These are phyloP conservation scores for Acridotheres tristis DNA, from an alignment of 2,797 vertebrate species.

Conservation along the genomic window DNA sequence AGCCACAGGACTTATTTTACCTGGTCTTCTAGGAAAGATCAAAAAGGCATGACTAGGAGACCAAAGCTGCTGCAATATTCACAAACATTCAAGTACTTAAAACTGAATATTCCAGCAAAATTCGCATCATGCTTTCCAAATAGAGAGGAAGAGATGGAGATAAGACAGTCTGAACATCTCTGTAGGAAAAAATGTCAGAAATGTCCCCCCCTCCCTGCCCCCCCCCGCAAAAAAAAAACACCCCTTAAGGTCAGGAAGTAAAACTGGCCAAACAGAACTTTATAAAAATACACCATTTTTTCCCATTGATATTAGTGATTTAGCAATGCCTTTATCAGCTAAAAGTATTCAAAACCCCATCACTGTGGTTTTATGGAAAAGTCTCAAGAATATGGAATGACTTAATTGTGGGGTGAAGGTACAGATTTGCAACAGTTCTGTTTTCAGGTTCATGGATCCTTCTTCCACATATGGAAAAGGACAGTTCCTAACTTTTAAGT, in stretches of 20 bases:
- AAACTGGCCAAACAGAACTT: background rate
- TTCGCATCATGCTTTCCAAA: background rate
- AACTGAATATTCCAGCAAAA: background rate
- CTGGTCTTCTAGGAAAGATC: background rate
- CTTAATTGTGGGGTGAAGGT: background rate
- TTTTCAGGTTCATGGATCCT: background rate
- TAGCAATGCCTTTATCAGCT: background rate
- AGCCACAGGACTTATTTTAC: background rate
- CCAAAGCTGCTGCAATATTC: background rate
- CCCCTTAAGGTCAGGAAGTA: background rate
- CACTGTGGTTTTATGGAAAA: background rate
- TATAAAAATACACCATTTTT: accelerated
- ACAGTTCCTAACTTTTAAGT: background rate
- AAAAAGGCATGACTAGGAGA: background rate
- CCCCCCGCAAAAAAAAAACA: background rate
- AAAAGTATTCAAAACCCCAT: background rate
- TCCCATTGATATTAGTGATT: background rate
- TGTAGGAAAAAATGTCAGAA: background rate
- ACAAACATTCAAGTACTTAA: background rate
- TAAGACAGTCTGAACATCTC: background rate
- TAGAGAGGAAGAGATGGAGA: background rate
- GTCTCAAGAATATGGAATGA: background rate
- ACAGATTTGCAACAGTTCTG: background rate
- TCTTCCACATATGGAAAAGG: background rate
- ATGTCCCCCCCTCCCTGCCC: accelerated